Evolutionary conservation across 2,888 invertebrate species (phyloP), one percentile per base, ranked within the genome.

Genomic region (Asteroscopus sphinx): DNA sequence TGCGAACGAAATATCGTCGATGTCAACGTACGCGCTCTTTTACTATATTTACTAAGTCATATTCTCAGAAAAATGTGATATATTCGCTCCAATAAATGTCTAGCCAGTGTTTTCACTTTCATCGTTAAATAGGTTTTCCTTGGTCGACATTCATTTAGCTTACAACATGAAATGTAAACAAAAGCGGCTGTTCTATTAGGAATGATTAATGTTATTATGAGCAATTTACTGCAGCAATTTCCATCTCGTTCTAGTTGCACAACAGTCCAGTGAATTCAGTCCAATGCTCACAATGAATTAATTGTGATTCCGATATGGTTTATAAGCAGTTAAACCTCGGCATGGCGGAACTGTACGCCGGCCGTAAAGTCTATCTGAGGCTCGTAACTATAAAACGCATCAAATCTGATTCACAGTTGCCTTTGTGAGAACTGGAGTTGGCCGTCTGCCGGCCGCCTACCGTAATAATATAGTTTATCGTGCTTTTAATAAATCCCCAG

Each of bases 381-480:
- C 79, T 86, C 80, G 80, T 86, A 86, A 86, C 87, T 86, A 91
- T 90, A 88, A 89, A 91, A 89, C 77, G 82, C 82, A 87, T 88
- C 85, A 87, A 87, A 87, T 88, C 81, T 86, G 84, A 88, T 86
- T 89, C 85, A 87, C 80, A 83, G 82, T 85, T 85, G 82, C 86
- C 86, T 88, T 88, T 90, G 84, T 85, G 78, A 83, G 84, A 80
- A 79, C 61, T 79, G 73, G 81, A 85, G 83, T 83, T 84, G 85
- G 82, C 84, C 66, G 78, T 80, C 65, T 80, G 85, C 82, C 80
- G 81, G 76, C 77, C 68, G 78, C 80, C 73, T 70, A 77, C 73
- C 73, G 81, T 84, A 82, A 85, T 86, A 85, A 85, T 85, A 83
- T 80, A 81, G 81, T 88, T 90, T 88, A 90, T 90, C 75, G 84